Conservation (phyloP, 2,888 invertebrate species). For the Eristalinus sepulchralis region DNA sequence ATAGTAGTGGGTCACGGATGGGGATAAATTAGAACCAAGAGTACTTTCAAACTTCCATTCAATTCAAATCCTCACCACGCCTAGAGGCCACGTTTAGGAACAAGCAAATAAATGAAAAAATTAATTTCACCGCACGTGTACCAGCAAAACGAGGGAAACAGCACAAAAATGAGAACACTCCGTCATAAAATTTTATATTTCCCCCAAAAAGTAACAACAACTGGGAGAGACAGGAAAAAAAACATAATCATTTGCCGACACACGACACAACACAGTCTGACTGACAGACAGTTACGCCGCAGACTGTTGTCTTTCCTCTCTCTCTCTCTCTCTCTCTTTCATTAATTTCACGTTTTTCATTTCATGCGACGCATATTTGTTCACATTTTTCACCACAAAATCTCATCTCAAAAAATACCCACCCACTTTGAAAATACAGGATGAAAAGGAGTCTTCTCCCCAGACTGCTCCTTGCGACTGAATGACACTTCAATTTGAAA, state of each 20-base stretch:
- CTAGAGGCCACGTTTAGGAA: background rate
- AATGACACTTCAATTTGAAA: too few relatives aligned
- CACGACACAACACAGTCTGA: background rate
- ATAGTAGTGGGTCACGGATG: too few relatives aligned
- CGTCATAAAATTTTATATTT: background rate
- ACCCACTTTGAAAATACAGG: background rate
- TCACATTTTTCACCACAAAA: slow-evolving; percentile 6
- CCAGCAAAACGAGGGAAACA: background rate
- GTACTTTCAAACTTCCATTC: background rate
- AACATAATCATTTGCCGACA: background rate
- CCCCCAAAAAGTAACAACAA: background rate
- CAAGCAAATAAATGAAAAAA: background rate
- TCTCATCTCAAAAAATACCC: background rate
- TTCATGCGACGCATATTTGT: slow-evolving; percentile 8
- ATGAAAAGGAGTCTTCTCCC: background rate
- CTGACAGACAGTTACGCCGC: background rate
- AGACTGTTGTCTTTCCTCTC: background rate
- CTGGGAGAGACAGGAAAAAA: background rate
- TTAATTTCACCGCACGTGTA: background rate
- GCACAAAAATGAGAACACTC: background rate
- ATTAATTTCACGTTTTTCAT: background rate
- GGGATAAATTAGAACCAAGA: too few relatives aligned
- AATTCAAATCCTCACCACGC: background rate
- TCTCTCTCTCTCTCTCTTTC: background rate
- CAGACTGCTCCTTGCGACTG: too few relatives aligned